A percentile compares a stretch with the other conserved stretches of the same genome.
Evolutionary conservation across 2,888 invertebrate species (phyloP).

Genomic region (Heteromyza rotundicornis): DNA sequence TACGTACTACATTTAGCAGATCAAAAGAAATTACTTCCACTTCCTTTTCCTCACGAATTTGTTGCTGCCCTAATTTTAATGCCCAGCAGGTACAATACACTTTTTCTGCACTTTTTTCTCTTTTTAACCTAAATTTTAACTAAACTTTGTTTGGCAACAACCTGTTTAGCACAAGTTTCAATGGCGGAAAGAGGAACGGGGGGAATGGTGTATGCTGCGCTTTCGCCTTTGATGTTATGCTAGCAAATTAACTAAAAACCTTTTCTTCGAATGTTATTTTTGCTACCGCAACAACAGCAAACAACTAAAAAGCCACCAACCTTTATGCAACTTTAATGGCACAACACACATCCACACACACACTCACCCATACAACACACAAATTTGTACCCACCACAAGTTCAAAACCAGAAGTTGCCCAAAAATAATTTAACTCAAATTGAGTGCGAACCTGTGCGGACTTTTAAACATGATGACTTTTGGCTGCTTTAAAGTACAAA

Average conservation of each 20-base stretch:
- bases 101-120: too few species aligned
- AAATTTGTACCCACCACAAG: not conserved
- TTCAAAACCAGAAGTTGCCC: constrained; percentile 29
- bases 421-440: constrained; percentile 48
- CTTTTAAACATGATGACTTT: constrained; percentile 40
- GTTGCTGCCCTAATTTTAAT: not conserved
- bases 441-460: constrained; percentile 48
- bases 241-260: constrained; percentile 52
- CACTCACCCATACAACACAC: too few species aligned
- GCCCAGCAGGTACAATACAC: not conserved
- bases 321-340: too few species aligned
- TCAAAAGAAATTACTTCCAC: not conserved
- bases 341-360: not conserved
- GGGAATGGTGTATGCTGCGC: not conserved
- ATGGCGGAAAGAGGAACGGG: not conserved
- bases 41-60: not conserved
- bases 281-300: not conserved
- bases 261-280: constrained; percentile 35
- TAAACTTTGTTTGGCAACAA: not conserved
- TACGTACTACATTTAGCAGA: not conserved
- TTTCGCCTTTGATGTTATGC: constrained; percentile 47
- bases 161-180: not conserved
- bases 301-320: not conserved
- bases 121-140: not conserved
- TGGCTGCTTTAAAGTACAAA: not conserved